phyloP scores from a whole-genome alignment of 2,888 invertebrate species.

The Proisotoma minuta region DNA sequence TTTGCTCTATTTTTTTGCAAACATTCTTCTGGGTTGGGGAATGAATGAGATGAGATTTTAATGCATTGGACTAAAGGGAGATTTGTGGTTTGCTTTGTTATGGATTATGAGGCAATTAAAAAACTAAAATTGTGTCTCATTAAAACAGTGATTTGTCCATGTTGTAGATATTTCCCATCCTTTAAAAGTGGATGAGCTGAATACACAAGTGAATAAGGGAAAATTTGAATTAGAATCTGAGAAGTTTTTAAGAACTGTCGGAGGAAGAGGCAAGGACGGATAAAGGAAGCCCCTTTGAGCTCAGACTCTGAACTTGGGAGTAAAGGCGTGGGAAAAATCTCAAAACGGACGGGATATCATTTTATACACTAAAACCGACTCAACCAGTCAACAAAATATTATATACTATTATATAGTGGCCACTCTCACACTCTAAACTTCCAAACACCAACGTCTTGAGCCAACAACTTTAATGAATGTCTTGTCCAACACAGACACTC shows the following conservation, averaged over 20 bases:
- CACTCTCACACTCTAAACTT: background rate
- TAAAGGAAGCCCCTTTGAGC: conserved; percentile 31
- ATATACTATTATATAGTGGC: background rate
- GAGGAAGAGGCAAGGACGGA: background rate
- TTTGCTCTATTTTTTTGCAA: conserved; percentile 6
- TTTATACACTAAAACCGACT: background rate
- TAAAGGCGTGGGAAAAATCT: conserved; percentile 43
- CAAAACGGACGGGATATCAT: conserved; percentile 3
- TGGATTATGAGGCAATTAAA: too few species aligned
- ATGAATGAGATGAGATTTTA: background rate
- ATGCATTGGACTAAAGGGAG: too few species aligned
- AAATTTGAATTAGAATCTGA: conserved; percentile 1
- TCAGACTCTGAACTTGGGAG: conserved; percentile 35
- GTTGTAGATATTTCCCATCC: background rate
- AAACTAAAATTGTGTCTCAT: background rate
- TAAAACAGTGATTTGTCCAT: background rate
- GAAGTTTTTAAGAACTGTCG: background rate
- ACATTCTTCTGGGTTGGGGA: background rate
- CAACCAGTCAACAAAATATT: background rate
- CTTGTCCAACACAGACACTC: too few species aligned
- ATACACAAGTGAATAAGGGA: background rate
- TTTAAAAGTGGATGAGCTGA: background rate
- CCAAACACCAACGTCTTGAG: background rate
- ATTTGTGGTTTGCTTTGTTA: too few species aligned
- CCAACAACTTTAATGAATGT: too few species aligned